Percentiles rank a stretch among this genome's conserved stretches.
Evolutionary conservation across 1,140 invertebrate species (phyloP).

Genomic region (fruit fly (Drosophila melanogaster)): Release_6_plus_ISO1_MT NT_037436.4:17499501-17500000

Average conservation of each 20-base stretch:
- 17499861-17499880: slow-evolving; percentile 43
- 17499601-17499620: slow-evolving; percentile 52
- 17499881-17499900: not conserved
- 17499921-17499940: slow-evolving; percentile 11
- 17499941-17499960: slow-evolving; percentile 53
- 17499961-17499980: slow-evolving; percentile 15
- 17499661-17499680: slow-evolving; percentile 71
- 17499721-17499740: slow-evolving; percentile 83
- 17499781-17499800: not conserved
- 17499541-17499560: not conserved
- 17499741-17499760: slow-evolving; percentile 29
- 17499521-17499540: slow-evolving; percentile 31
- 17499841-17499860: slow-evolving; percentile 65
- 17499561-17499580: slow-evolving; percentile 5
- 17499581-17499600: slow-evolving; percentile 28
- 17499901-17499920: slow-evolving; percentile 20
- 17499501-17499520: slow-evolving; percentile 69
- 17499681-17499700: slow-evolving; percentile 21
- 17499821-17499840: slow-evolving; percentile 19
- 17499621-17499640: slow-evolving; percentile 81
- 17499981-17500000: slow-evolving; percentile 22
- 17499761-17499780: not conserved
- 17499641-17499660: slow-evolving; percentile 74
- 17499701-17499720: slow-evolving; percentile 60
- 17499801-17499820: slow-evolving; percentile 59